A percentile compares a stretch with the other conserved stretches of the same genome.
Conservation (phyloP, 2,888 invertebrate genomes). For the Rapana venosa region DNA sequence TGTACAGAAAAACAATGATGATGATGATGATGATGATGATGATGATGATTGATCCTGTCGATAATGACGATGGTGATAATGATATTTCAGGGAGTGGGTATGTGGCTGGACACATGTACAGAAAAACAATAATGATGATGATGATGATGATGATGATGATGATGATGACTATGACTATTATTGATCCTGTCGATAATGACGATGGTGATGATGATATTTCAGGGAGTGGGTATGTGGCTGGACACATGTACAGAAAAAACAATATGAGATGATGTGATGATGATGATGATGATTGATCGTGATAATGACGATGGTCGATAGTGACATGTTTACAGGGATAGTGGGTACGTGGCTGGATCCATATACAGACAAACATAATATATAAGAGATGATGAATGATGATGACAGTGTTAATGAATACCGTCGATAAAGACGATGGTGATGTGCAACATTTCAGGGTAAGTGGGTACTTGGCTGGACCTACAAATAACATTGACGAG, state of each 20-base stretch:
- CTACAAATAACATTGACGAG: no score
- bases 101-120: conserved; percentile 79
- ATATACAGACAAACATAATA: background rate
- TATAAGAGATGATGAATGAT: background rate
- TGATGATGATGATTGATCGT: background rate
- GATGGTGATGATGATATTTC: background rate
- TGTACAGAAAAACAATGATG: conserved; percentile 72
- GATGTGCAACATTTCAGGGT: background rate
- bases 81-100: conserved; percentile 77
- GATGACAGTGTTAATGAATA: no score
- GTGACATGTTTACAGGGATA: no score
- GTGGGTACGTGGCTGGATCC: conserved; percentile 79
- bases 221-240: conserved; percentile 53
- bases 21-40: background rate
- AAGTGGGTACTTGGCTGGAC: background rate
- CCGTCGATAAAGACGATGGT: background rate
- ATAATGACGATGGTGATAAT: background rate
- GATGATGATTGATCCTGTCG: background rate
- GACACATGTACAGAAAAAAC: background rate
- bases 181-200: background rate
- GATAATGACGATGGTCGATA: background rate
- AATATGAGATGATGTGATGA: background rate
- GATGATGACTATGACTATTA: no score
- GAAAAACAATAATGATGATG: conserved; percentile 42
- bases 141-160: background rate